Percentiles rank a stretch among this genome's conserved stretches.
Evolutionary conservation across 2,113 vertebrate species (phyloP).

Genomic region (Myanophis thanlyinensis): DNA sequence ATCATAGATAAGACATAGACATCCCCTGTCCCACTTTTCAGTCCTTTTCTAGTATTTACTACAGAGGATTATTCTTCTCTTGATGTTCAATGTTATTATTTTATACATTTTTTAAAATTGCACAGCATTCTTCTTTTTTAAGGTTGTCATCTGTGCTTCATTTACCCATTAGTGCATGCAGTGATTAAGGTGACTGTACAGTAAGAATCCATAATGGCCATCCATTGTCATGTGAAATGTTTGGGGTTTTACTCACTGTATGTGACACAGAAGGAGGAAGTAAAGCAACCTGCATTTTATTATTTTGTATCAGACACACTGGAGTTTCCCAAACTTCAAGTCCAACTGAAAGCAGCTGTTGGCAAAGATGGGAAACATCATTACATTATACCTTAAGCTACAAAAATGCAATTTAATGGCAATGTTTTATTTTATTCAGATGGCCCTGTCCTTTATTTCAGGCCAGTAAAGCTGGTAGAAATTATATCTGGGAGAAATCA

Average conservation of each 20-base stretch:
- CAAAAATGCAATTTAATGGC: slow-evolving; percentile 75
- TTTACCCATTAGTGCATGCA: slow-evolving; percentile 44
- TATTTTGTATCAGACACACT: slow-evolving; percentile 70
- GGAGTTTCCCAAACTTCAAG: slow-evolving; percentile 68
- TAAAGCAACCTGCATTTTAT: slow-evolving; percentile 74
- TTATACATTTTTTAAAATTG: not conserved
- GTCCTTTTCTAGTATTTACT: not conserved
- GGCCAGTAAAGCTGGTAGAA: slow-evolving; percentile 68
- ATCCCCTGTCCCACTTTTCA: not conserved
- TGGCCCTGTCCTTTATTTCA: slow-evolving; percentile 73
- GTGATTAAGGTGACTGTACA: slow-evolving; percentile 55
- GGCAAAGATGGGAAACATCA: slow-evolving; percentile 68
- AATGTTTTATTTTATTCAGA: slow-evolving; percentile 80
- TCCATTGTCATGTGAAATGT: slow-evolving; percentile 48
- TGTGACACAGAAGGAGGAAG: slow-evolving; percentile 68
- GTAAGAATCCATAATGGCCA: slow-evolving; percentile 52
- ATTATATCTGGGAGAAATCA: slow-evolving; percentile 78
- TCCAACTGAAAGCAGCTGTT: slow-evolving; percentile 79
- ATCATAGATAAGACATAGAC: not conserved
- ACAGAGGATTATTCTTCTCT: not conserved
- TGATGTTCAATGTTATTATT: not conserved
- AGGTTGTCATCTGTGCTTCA: slow-evolving; percentile 3
- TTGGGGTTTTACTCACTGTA: slow-evolving; percentile 61
- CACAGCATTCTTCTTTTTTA: not conserved
- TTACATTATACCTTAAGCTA: slow-evolving; percentile 75